Base-by-base conservation (phyloP, 2,113 vertebrate genomes). In the Zosterops lateralis region DNA sequence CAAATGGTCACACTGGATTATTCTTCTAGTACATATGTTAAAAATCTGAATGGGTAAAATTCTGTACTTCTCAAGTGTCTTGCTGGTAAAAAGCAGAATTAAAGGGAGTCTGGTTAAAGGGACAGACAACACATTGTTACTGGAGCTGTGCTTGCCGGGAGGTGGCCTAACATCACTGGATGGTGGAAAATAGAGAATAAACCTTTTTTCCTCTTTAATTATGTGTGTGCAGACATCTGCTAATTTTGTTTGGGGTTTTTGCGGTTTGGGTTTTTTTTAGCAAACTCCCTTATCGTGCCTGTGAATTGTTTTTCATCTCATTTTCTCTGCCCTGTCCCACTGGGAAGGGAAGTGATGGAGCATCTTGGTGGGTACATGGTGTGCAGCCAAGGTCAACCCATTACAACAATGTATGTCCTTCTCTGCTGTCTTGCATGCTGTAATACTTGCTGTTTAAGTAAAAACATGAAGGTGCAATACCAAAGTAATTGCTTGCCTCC, bases 81-180 rank as follows among this genome's bases (percentile, higher is more conserved):
- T 87, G 31, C 86, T 82, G 36, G 15, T 82, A 36, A 85, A 91
- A 85, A 64, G 0, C 26, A 73, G 47, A 90, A 85, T 80, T 79
- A 76, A 76, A 87, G 21, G 9, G 5, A 51, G 16, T 53, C 34
- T 84, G 10, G 6, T 71, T 78, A 82, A 78, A 75, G 40, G 32
- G 32, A 44, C 26, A 71, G 47, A 45, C 34, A 68, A 12, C 24
- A n/a, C 11, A 54, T 45, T 72, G 6, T 74, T 75, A 42, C 36
- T 72, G 24, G n/a, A 67, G 38, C 21, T 1, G 0, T 68, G 32
- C 62, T 28, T 68, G 54, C 45, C 0, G 0, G 64, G 36, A 77
- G 45, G 32, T 19, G 38, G 15, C 54, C 68, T 45, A 68, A 22
- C 32, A 53, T 60, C 32, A 22, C 38, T 76, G 1, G 0, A 17